phyloP scores from a whole-genome alignment of 2,888 invertebrate genomes.

The Camptogramma bilineatum region DNA sequence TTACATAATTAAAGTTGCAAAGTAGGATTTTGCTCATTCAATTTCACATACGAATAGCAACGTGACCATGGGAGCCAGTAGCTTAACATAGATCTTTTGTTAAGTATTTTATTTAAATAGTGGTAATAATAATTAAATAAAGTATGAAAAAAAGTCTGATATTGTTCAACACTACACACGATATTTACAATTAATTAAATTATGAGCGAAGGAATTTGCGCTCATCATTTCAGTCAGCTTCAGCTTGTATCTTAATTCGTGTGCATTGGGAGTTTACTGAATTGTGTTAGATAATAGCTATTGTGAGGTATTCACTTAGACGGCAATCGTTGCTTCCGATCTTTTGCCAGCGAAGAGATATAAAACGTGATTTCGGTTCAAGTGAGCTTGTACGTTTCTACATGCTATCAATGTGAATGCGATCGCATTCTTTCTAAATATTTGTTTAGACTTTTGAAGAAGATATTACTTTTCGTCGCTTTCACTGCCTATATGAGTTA shows the following conservation, averaged over 20 bases:
- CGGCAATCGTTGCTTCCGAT: slow-evolving; percentile 25
- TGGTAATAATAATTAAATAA: too few relatives aligned
- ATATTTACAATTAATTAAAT: slow-evolving; percentile 10
- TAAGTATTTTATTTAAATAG: too few relatives aligned
- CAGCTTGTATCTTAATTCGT: slow-evolving; percentile 20
- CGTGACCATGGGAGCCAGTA: neutral
- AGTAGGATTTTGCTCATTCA: slow-evolving; percentile 15
- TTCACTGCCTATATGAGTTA: too few relatives aligned
- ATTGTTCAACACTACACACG: neutral
- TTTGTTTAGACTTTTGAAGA: slow-evolving; percentile 1
- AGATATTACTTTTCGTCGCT: neutral
- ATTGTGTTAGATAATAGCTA: slow-evolving; percentile 27
- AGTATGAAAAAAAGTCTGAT: too few relatives aligned
- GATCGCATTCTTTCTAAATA: slow-evolving; percentile 15
- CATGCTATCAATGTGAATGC: slow-evolving; percentile 15
- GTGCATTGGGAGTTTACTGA: slow-evolving; percentile 28
- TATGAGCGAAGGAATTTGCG: slow-evolving; percentile 4
- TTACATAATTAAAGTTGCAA: slow-evolving; percentile 30
- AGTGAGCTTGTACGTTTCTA: slow-evolving; percentile 24
- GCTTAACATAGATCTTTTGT: too few relatives aligned
- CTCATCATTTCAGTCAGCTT: slow-evolving; percentile 11
- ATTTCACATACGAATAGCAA: neutral
- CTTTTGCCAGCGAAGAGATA: slow-evolving; percentile 22
- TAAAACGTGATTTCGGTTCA: slow-evolving; percentile 19
- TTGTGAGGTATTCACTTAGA: slow-evolving; percentile 26